Evolutionary conservation across 1,140 invertebrate genomes (phyloP).

Genomic region (Atta cephalotes): DNA sequence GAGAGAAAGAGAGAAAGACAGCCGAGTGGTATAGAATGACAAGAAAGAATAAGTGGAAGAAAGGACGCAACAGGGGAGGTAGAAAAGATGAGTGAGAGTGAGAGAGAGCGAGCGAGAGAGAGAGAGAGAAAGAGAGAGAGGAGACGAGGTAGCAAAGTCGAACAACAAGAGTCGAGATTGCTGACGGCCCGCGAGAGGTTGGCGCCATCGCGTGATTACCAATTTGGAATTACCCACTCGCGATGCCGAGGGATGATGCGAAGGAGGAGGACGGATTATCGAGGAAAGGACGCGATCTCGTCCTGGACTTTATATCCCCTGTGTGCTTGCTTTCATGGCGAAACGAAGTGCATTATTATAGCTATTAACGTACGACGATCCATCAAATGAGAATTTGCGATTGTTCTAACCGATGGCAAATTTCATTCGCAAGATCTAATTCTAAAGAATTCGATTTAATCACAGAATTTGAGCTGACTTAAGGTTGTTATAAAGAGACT

Average conservation of each 20-base stretch:
- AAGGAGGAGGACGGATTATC: conserved; percentile 76
- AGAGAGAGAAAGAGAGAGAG: conserved; percentile 50
- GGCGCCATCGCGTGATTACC: conserved; percentile 87
- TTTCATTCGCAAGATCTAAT: conserved; percentile 4
- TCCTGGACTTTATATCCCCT: conserved; percentile 47
- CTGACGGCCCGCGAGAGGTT: conserved; percentile 84
- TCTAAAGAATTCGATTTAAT: background rate
- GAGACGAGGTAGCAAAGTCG: conserved; percentile 64
- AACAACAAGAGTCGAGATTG: conserved; percentile 85
- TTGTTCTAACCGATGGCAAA: conserved; percentile 24
- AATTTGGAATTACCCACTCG: conserved; percentile 85
- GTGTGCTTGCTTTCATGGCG: conserved; percentile 34
- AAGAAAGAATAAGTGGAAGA: conserved; percentile 42
- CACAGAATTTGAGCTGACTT: background rate
- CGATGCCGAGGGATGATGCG: conserved; percentile 73
- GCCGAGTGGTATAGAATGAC: conserved; percentile 38
- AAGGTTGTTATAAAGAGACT: background rate
- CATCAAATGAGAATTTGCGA: conserved; percentile 11
- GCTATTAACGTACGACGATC: conserved; percentile 41
- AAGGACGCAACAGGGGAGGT: conserved; percentile 39
- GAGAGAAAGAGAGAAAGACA: background rate
- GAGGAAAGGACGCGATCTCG: conserved; percentile 58
- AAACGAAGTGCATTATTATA: conserved; percentile 41
- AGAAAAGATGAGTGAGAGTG: conserved; percentile 40
- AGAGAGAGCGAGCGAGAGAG: conserved; percentile 26